Conservation (phyloP, 2,797 vertebrate species). For the Alca torda region DNA sequence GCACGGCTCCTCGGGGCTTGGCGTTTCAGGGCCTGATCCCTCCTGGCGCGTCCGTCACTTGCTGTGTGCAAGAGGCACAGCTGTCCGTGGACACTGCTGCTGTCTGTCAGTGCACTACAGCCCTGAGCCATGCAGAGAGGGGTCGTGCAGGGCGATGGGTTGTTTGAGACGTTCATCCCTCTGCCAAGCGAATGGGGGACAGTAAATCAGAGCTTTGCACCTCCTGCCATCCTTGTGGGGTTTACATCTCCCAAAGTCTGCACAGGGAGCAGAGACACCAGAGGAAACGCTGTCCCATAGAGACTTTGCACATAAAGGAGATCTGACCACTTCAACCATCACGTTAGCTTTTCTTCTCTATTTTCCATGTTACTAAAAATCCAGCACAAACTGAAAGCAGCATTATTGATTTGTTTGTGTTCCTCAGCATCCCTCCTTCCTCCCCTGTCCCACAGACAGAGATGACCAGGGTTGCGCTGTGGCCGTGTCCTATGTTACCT, state of each 20-base stretch:
- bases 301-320: not conserved
- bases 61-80: not conserved
- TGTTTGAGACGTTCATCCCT: not conserved
- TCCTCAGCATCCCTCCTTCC: not conserved
- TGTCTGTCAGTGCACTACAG: accelerated
- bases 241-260: not conserved
- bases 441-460: not conserved
- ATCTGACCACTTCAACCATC: not conserved
- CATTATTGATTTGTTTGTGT: not conserved
- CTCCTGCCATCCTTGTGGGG: not conserved
- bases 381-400: not conserved
- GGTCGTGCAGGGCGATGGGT: not conserved
- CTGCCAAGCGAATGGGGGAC: not conserved
- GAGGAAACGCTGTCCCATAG: not conserved
- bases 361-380: not conserved
- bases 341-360: not conserved
- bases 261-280: not conserved
- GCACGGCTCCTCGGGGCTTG: accelerated
- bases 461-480: not conserved
- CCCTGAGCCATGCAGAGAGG: accelerated
- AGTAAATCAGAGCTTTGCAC: not conserved
- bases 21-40: not conserved
- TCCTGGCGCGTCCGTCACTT: not conserved
- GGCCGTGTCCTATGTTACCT: accelerated
- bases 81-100: not conserved